Percentiles rank a stretch among this genome's conserved stretches.
phyloP scores from a whole-genome alignment of 2,888 invertebrate genomes.

The Cephonodes hylas region DNA sequence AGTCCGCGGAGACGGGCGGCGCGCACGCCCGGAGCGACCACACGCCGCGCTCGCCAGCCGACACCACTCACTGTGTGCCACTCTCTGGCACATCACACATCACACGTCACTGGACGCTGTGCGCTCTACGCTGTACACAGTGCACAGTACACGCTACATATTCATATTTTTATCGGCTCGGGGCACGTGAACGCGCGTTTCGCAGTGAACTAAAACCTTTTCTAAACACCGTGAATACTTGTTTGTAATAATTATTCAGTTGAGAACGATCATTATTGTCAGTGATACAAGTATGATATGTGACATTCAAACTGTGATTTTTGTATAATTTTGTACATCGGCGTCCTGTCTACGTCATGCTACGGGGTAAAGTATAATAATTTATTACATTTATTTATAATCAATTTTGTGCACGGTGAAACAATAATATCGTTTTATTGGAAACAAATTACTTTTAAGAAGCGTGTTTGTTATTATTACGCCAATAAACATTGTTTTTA shows the following conservation, averaged over 20 bases:
- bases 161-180: conserved; percentile 26
- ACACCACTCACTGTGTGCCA: conserved; percentile 9
- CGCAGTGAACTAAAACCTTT: conserved; percentile 21
- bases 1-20: conserved; percentile 58
- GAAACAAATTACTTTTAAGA: not conserved
- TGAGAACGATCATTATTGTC: conserved; percentile 44
- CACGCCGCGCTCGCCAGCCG: conserved; percentile 25
- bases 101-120: not conserved
- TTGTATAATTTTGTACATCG: conserved; percentile 62
- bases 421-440: too few species aligned
- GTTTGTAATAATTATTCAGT: conserved; percentile 31
- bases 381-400: not conserved
- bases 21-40: conserved; percentile 49
- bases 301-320: conserved; percentile 65
- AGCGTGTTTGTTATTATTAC: not conserved
- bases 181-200: conserved; percentile 37
- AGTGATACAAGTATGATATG: conserved; percentile 64
- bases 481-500: too few species aligned
- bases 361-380: conserved; percentile 59
- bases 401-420: not conserved
- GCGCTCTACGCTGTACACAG: not conserved
- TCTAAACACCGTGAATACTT: conserved; percentile 9
- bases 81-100: conserved; percentile 32
- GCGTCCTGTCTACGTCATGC: conserved; percentile 67
- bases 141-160: conserved; percentile 31